Base-by-base conservation (phyloP, 2,888 invertebrate species). In the Dendrolimus pini region DNA sequence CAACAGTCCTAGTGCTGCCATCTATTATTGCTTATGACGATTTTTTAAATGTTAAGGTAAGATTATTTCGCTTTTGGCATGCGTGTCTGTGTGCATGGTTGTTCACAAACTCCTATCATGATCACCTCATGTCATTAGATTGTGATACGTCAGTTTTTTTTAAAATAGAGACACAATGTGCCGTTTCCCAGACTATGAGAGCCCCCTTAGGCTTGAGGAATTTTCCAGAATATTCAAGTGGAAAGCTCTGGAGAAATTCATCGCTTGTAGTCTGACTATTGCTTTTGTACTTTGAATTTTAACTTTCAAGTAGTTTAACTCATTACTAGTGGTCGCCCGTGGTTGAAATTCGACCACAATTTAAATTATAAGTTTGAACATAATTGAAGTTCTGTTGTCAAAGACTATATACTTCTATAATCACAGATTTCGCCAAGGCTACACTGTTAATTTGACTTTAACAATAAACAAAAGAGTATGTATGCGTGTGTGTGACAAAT, bases 11-110 rank as follows among this genome's bases (percentile, higher is more conserved):
- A 30, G 30, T 30, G 30, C 30, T 30, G 30, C 30, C 30, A 3
- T 30, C 30, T 30, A 30, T 30, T 30, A 30, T 6, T 6, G 30
- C 30, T 30, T 30, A 30, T 30, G 6, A 30, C 30, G 3, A 30
- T 30, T 30, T 30, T 30, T 30, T 6, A 30, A 30, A 30, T 30
- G 6, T 30, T 30, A 3, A 30, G 30, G 6, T 30, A 30, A 30
- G 30, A 30, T 30, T 30, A 30, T 30, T 30, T 47, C 47, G 47
- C 47, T 47, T 9, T 12, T 12, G 12, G 47, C 47, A 47, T 47
- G 47, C 12, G 66, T 70, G 69, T 69, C 70, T 69, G 70, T 52
- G n/a, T 52, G 53, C 59, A 69, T 63, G 67, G 72, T 71, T 68
- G 74, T 75, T 69, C 62, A 59, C 61, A 57, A 56, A 52, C 41